Percentiles rank a stretch among this genome's conserved stretches.
Evolutionary conservation across 2,888 invertebrate species (phyloP).

Genomic region (Myathropa florea): DNA sequence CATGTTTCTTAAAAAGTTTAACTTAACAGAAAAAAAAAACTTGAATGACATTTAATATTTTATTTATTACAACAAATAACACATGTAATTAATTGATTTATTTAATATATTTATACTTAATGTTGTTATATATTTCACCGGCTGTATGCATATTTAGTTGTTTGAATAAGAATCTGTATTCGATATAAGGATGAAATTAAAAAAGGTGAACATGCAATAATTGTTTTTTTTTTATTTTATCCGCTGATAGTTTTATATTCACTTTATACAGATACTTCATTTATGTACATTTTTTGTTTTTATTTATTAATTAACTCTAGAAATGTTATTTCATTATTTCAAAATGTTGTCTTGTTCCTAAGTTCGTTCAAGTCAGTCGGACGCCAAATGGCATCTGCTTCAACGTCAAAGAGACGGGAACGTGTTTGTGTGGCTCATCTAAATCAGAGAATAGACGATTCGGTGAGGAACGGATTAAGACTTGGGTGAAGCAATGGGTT

Average conservation of each 20-base stretch:
- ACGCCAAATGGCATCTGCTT: neutral
- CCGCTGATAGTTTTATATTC: neutral
- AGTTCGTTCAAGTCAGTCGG: neutral
- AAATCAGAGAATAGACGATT: too few relatives aligned
- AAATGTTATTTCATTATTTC: neutral
- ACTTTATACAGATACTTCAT: neutral
- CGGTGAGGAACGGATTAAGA: too few relatives aligned
- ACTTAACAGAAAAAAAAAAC: slow-evolving; percentile 12
- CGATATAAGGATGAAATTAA: neutral
- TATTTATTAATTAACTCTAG: neutral
- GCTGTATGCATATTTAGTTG: neutral
- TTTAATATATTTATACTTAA: neutral
- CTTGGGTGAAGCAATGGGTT: too few relatives aligned
- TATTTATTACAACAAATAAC: slow-evolving; percentile 15
- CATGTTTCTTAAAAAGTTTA: neutral
- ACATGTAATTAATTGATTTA: neutral
- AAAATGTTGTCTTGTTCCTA: neutral
- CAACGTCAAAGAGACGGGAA: neutral
- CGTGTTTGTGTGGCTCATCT: neutral
- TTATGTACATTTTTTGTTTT: slow-evolving; percentile 13
- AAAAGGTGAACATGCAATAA: neutral
- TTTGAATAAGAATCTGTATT: neutral
- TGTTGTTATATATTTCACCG: neutral
- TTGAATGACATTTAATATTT: neutral
- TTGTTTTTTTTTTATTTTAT: neutral